Conservation (phyloP, 1,140 invertebrate genomes). For the Cyclargus thomasi region DNA sequence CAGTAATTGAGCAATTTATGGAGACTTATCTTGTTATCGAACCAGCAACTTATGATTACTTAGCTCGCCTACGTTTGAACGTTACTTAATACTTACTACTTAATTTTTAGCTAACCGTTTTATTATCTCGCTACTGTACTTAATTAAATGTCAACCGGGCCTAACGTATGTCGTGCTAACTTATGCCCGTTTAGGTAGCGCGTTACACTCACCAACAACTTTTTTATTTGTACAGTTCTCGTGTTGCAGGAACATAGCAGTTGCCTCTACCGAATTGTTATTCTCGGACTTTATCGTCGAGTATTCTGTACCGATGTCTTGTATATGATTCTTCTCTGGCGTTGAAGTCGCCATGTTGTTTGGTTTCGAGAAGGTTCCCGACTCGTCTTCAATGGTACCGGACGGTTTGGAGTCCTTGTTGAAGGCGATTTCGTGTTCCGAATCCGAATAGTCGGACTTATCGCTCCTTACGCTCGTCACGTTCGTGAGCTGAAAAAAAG, state of each 20-base stretch:
- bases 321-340: slow-evolving; percentile 18
- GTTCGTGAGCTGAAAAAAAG: slow-evolving; percentile 49
- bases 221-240: slow-evolving; percentile 16
- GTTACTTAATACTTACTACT: too few species aligned
- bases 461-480: slow-evolving; percentile 46
- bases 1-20: too few species aligned
- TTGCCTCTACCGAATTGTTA: slow-evolving; percentile 16
- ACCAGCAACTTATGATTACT: too few species aligned
- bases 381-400: slow-evolving; percentile 8
- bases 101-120: too few species aligned
- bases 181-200: too few species aligned
- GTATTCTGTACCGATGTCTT: slow-evolving; percentile 4
- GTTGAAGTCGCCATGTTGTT: slow-evolving; percentile 23
- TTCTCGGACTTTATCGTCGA: slow-evolving; percentile 17
- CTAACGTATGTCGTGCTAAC: too few species aligned
- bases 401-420: slow-evolving; percentile 11
- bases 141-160: too few species aligned
- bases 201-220: neutral
- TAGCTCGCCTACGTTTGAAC: too few species aligned
- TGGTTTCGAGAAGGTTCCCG: slow-evolving; percentile 12
- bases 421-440: slow-evolving; percentile 38
- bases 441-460: slow-evolving; percentile 41
- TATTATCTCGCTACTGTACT: too few species aligned
- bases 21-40: too few species aligned
- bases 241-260: slow-evolving; percentile 24